phyloP scores from a whole-genome alignment of 2,888 invertebrate genomes.

The Germaria angustata region DNA sequence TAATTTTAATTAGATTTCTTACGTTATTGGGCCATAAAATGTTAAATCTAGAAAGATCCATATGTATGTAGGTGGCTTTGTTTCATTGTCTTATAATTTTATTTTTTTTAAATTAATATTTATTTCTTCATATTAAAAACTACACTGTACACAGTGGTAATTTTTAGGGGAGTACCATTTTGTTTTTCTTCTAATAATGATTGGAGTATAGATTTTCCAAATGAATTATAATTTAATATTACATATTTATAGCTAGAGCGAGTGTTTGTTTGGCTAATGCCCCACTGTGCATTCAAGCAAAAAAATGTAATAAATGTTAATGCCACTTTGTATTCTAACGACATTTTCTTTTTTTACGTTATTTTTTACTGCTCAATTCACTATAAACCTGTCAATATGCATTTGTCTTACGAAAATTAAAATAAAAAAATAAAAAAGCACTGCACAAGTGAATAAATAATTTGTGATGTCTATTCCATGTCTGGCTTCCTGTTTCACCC shows the following conservation, averaged over 20 bases:
- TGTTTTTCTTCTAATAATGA: no score
- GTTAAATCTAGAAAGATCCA: not conserved
- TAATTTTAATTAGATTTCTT: conserved; percentile 48
- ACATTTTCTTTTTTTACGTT: not conserved
- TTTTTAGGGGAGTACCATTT: not conserved
- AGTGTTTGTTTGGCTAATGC: no score
- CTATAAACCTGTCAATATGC: conserved; percentile 57
- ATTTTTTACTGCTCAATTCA: conserved; percentile 14
- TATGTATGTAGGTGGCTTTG: not conserved
- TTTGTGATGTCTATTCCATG: conserved; percentile 53
- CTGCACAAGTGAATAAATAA: conserved; percentile 44
- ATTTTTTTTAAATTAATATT: not conserved
- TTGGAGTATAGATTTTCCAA: no score
- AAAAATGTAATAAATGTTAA: conserved; percentile 10
- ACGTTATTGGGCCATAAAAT: conserved; percentile 26
- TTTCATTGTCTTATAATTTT: not conserved
- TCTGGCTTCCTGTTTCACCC: conserved; percentile 57
- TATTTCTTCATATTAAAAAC: not conserved
- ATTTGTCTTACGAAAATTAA: conserved; percentile 18
- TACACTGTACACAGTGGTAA: not conserved
- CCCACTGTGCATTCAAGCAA: not conserved
- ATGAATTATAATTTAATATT: no score
- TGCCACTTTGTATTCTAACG: conserved; percentile 41
- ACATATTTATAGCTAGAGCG: no score
- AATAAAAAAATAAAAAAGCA: conserved; percentile 4